Conservation (phyloP, 2,113 vertebrate species). For the Salvelinus namaycush region DNA sequence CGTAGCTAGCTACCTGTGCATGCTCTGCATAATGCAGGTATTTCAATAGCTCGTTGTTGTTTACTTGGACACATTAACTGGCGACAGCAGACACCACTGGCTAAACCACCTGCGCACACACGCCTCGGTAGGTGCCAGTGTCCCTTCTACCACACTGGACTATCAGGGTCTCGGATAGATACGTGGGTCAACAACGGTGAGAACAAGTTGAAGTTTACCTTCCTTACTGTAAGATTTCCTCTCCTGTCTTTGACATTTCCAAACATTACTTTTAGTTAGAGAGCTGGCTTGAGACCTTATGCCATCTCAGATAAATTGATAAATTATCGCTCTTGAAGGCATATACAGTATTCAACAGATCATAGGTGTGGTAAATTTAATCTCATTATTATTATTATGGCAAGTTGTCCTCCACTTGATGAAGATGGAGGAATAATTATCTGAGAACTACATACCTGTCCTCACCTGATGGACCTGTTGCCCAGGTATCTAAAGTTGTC, state of each 20-base stretch:
- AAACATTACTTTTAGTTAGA: too few relatives aligned
- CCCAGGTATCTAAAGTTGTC: background rate
- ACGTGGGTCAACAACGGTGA: background rate
- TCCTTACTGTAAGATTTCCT: too few relatives aligned
- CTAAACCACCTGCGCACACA: background rate
- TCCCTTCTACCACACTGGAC: background rate
- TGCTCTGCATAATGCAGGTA: background rate
- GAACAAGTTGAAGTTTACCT: too few relatives aligned
- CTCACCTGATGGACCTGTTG: too few relatives aligned
- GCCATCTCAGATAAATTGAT: too few relatives aligned
- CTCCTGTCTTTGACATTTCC: too few relatives aligned
- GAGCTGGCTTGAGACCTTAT: too few relatives aligned
- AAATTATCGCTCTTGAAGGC: too few relatives aligned
- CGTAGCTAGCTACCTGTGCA: too few relatives aligned
- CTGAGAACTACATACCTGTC: background rate
- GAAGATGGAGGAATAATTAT: background rate
- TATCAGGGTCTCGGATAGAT: background rate
- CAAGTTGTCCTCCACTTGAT: constrained; percentile 24
- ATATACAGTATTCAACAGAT: too few relatives aligned
- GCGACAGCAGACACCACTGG: background rate
- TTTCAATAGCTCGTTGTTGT: too few relatives aligned
- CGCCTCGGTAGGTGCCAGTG: too few relatives aligned
- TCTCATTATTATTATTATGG: constrained; percentile 30
- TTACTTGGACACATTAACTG: background rate
- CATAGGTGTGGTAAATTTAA: background rate